These are phyloP conservation scores for Cephalopterus ornatus DNA, from an alignment of 2,113 vertebrate genomes.

Conservation along the genomic window DNA sequence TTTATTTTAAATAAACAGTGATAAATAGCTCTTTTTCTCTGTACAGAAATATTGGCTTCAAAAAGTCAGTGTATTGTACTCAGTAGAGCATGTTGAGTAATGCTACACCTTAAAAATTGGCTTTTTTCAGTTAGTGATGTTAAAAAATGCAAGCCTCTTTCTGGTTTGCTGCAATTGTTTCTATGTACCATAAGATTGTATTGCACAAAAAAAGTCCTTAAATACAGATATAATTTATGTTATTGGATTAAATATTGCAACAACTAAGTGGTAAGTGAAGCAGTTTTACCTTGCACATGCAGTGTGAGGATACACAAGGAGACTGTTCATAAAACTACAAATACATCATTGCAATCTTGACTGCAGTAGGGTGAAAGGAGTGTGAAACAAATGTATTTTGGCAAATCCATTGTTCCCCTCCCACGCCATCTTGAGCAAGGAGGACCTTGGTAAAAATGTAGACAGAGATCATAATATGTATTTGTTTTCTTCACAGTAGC, in stretches of 20 bases:
- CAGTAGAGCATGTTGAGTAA: conserved; percentile 69
- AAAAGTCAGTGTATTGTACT: conserved; percentile 73
- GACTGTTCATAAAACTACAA: conserved; percentile 73
- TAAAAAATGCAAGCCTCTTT: conserved; percentile 74
- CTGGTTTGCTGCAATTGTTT: conserved; percentile 69
- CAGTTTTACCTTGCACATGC: conserved; percentile 79
- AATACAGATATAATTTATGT: conserved; percentile 77
- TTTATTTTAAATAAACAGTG: conserved; percentile 70
- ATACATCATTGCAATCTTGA: conserved; percentile 69
- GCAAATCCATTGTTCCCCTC: conserved; percentile 71
- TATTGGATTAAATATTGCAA: conserved; percentile 78
- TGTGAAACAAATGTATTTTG: conserved; percentile 75
- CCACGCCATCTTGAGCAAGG: conserved; percentile 60
- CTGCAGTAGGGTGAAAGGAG: conserved; percentile 70
- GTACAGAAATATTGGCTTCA: conserved; percentile 77
- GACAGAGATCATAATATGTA: conserved; percentile 70
- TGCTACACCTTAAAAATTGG: conserved; percentile 71
- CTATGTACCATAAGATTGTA: conserved; percentile 74
- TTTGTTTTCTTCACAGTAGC: conserved; percentile 81
- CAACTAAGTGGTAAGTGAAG: conserved; percentile 74
- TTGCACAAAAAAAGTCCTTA: conserved; percentile 79
- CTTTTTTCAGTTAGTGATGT: conserved; percentile 65
- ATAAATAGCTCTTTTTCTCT: conserved; percentile 74
- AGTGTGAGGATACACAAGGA: conserved; percentile 74
- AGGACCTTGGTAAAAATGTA: conserved; percentile 75